phyloP scores from a whole-genome alignment of 2,113 vertebrate species.

The Machaerirhynchus nigripectus region DNA sequence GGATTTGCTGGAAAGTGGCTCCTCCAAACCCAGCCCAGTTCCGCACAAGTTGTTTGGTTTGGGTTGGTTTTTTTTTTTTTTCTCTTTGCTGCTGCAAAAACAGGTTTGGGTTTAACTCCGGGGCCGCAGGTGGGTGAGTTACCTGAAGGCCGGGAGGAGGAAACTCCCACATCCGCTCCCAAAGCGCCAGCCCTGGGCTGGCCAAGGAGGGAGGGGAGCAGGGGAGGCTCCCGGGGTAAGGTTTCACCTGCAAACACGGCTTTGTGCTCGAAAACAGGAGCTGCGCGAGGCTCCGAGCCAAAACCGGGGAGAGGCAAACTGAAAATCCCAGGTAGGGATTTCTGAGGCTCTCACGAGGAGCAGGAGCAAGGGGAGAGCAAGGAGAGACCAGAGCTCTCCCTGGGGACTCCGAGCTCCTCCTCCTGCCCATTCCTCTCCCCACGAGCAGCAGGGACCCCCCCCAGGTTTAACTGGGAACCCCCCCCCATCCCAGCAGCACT shows the following conservation, averaged over 20 bases:
- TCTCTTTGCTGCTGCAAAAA: background rate
- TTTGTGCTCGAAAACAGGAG: background rate
- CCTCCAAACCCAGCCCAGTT: background rate
- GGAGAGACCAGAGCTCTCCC: background rate
- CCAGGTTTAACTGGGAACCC: background rate
- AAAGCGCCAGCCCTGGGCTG: background rate
- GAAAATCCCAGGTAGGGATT: background rate
- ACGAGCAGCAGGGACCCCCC: background rate
- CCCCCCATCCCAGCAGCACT: background rate
- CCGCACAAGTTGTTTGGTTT: background rate
- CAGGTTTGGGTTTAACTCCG: background rate
- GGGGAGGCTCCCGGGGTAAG: background rate
- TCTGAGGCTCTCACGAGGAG: background rate
- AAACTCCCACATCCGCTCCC: constrained; percentile 36
- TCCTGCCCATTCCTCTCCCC: background rate
- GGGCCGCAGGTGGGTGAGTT: constrained; percentile 38
- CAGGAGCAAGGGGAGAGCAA: background rate
- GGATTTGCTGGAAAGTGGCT: background rate
- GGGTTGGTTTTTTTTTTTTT: too few relatives aligned
- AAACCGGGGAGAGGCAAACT: background rate
- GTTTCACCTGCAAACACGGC: constrained; percentile 42
- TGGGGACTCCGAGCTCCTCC: background rate
- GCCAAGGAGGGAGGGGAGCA: background rate
- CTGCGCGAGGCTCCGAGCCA: background rate
- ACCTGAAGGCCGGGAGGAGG: constrained; percentile 45